Evolutionary conservation across 2,113 vertebrate species (phyloP), one percentile per base, ranked within the genome.

Genomic region (Acanthisitta chloris): DNA sequence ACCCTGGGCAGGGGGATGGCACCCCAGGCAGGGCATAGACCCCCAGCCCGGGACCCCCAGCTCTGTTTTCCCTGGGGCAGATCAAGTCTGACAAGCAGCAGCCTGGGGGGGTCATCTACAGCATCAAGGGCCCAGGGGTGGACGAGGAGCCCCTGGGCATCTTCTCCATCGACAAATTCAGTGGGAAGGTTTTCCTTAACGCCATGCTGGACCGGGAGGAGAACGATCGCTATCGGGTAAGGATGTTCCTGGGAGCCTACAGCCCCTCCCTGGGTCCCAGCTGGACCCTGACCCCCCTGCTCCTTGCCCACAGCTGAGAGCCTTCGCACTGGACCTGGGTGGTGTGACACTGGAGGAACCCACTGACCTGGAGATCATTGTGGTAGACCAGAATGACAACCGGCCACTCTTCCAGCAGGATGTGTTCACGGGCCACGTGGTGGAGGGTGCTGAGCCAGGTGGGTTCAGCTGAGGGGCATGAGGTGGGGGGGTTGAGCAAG

Each of bases 311-410:
- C 85, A 99, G 99, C 98, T 99, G 4, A 98, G 98, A 97, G 99
- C 99, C 40, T 99, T 99, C 11, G 99, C 99, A 0, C 97, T 99
- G 95, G 99, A 99, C 49, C 98, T 98, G 93, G 98, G 99, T 5
- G 99, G 99, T 3, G 95, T 96, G 49, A 97, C 99, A 13, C 96
- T 99, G 71, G 99, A 99, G 96, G 99, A 99, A 25, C 99, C 99
- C 29, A 99, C 99, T 0, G 99, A 99, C 93, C 98, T 99, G 91
- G 99, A 99, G 97, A 99, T 99, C 13, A 97, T 99, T 16, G 99
- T 99, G 42, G 97, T 99, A 97, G 99, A 99, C 90, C 99, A 99
- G 98, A 99, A 99, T 0, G 99, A 99, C 98, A 99, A 99, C 98
- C 98, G 99, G 72, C 99, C 99, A 0, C 95, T 95, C 54, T 99